Conservation (phyloP, 2,888 invertebrate genomes). For the Eupithecia exiguata region DNA sequence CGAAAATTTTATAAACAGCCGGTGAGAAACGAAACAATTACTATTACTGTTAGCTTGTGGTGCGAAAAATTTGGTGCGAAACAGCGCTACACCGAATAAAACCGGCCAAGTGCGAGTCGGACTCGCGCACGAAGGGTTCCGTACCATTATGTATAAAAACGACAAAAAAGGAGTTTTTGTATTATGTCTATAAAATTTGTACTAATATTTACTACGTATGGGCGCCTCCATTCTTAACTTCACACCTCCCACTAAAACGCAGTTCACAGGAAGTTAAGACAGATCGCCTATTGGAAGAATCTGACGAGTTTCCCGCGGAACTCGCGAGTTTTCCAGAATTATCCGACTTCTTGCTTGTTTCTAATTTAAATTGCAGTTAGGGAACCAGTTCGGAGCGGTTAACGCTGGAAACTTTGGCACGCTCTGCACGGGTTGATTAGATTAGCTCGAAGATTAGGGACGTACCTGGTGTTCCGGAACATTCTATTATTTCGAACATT, state of each 20-base stretch:
- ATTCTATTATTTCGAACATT: not conserved
- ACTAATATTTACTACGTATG: too few relatives aligned
- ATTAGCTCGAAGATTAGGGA: not conserved
- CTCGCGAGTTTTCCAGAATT: slow-evolving; percentile 34
- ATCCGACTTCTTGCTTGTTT: slow-evolving; percentile 24
- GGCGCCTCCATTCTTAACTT: not conserved
- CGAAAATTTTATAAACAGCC: too few relatives aligned
- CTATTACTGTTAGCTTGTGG: too few relatives aligned
- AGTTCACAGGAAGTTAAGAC: slow-evolving; percentile 43
- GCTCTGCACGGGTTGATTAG: slow-evolving; percentile 6
- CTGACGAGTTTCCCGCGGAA: slow-evolving; percentile 47
- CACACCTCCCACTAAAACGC: slow-evolving; percentile 13
- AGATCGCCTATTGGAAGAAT: slow-evolving; percentile 45
- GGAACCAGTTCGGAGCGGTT: slow-evolving; percentile 6
- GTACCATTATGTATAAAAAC: too few relatives aligned
- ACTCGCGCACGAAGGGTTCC: too few relatives aligned
- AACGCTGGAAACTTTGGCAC: slow-evolving; percentile 8
- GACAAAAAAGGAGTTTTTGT: too few relatives aligned
- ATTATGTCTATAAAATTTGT: too few relatives aligned
- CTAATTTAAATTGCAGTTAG: slow-evolving; percentile 23
- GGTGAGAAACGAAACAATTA: too few relatives aligned
- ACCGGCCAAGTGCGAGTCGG: too few relatives aligned
- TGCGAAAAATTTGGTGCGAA: too few relatives aligned
- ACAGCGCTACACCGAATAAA: too few relatives aligned
- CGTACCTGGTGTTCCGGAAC: not conserved